These are phyloP conservation scores for Macrotus californicus DNA, from an alignment of 2,113 vertebrate species.

Conservation along the genomic window DNA sequence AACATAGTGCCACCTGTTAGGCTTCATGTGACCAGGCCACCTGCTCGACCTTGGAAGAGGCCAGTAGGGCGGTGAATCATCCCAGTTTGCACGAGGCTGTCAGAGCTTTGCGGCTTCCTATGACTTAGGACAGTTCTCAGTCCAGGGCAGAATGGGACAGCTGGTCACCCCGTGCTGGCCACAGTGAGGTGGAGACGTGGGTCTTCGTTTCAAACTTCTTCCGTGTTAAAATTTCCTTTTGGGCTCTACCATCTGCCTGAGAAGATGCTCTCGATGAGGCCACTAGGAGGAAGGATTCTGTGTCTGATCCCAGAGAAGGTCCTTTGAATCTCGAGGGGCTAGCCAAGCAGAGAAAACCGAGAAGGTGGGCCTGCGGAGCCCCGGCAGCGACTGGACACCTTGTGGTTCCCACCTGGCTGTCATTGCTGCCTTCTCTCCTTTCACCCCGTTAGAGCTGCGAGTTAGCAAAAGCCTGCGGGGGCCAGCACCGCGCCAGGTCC, in stretches of 20 bases:
- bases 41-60: background rate
- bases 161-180: background rate
- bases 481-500: background rate
- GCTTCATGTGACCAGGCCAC: background rate
- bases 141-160: background rate
- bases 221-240: background rate
- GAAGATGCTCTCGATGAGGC: background rate
- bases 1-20: background rate
- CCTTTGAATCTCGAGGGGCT: background rate
- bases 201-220: background rate
- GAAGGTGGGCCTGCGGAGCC: background rate
- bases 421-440: background rate
- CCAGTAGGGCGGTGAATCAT: background rate
- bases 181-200: background rate
- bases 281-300: background rate
- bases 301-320: background rate
- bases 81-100: background rate
- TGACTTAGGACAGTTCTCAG: background rate
- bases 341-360: background rate
- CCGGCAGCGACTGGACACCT: background rate
- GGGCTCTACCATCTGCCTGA: background rate
- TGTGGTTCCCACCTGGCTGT: background rate
- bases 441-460: background rate
- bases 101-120: background rate
- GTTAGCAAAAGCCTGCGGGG: background rate